Evolutionary conservation across 2,888 invertebrate species (phyloP), one percentile per base, ranked within the genome.

Genomic region (Nomada ferruginata): DNA sequence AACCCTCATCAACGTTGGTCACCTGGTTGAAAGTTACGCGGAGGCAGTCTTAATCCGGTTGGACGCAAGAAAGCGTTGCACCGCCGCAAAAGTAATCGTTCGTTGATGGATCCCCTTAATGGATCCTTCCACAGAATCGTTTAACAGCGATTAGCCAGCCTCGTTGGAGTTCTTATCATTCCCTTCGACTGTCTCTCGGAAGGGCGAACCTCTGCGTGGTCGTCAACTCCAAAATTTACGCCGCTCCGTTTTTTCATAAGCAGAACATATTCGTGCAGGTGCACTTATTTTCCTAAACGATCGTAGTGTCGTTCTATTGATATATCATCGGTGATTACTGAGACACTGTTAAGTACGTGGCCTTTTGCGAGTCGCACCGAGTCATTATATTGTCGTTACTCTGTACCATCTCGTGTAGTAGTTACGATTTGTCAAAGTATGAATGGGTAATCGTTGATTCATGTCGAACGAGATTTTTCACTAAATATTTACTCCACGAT

Each of bases 11-110:
- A 69, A 50, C 64, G 79, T 26, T 55, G 81, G 65, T 79, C 81
- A 79, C 81, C 79, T 81, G 81, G 81, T 74, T 61, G 36, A 74
- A 81, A 79, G 69, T 73, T 68, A 69, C 65, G 69, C 73, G 60
- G 59, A 81, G 47, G 64, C 63, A 44, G 36, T 52, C 69, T 65
- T 79, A 79, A 74, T 74, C 73, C 79, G 47, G 23, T 2, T 15
- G 69, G 13, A 59, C 23, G 77, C 70, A 55, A 61, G 74, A 69
- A 64, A 68, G 53, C 66, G 59, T 74, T 70, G 55, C 74, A 64
- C 79, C 69, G 74, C 65, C 74, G 47, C 65, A 50, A 70, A 79
- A 53, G 65, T 68, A 64, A 83, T 81, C 80, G 72, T 20, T 13
- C 76, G 10, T 59, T 23, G 26, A 63, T 53, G 42, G 69, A 64